Percentiles rank a stretch among this genome's conserved stretches.
Evolutionary conservation across 2,797 vertebrate species (phyloP).

Genomic region (Chromobotia macracanthus): DNA sequence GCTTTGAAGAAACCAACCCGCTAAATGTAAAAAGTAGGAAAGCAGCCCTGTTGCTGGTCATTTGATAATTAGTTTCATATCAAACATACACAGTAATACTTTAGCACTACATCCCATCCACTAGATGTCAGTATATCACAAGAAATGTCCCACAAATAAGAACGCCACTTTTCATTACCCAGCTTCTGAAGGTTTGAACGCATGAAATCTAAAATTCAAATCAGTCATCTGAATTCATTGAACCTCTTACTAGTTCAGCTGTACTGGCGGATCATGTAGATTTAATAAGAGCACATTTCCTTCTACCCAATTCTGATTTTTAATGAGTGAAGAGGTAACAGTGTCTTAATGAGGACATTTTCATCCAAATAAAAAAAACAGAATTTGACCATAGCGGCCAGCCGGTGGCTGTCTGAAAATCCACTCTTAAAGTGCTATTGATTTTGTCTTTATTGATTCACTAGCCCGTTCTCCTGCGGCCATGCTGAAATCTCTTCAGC

Average conservation of each 20-base stretch:
- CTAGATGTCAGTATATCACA: conserved; percentile 55
- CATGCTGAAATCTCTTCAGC: conserved; percentile 44
- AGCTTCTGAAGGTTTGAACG: conserved; percentile 50
- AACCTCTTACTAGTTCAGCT: conserved; percentile 52
- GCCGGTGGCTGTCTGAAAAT: conserved; percentile 50
- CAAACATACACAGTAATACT: not conserved
- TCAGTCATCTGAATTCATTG: conserved; percentile 53
- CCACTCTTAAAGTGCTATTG: conserved; percentile 54
- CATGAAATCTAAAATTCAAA: conserved; percentile 58
- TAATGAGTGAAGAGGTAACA: conserved; percentile 51
- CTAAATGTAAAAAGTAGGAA: too few relatives aligned
- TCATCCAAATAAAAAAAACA: conserved; percentile 10
- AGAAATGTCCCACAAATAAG: conserved; percentile 17
- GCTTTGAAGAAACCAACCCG: too few relatives aligned
- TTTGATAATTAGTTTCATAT: too few relatives aligned
- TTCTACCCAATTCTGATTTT: conserved; percentile 52
- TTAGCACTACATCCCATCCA: not conserved
- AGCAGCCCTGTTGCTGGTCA: too few relatives aligned
- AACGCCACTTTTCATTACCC: conserved; percentile 40
- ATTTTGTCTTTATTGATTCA: conserved; percentile 58
- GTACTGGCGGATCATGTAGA: conserved; percentile 55
- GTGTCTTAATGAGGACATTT: conserved; percentile 55
- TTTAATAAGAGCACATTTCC: conserved; percentile 61
- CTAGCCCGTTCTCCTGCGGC: conserved; percentile 29
- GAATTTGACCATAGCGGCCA: conserved; percentile 40